Conservation (phyloP, 2,888 invertebrate species). For the Hydrotaea cyrtoneurina region DNA sequence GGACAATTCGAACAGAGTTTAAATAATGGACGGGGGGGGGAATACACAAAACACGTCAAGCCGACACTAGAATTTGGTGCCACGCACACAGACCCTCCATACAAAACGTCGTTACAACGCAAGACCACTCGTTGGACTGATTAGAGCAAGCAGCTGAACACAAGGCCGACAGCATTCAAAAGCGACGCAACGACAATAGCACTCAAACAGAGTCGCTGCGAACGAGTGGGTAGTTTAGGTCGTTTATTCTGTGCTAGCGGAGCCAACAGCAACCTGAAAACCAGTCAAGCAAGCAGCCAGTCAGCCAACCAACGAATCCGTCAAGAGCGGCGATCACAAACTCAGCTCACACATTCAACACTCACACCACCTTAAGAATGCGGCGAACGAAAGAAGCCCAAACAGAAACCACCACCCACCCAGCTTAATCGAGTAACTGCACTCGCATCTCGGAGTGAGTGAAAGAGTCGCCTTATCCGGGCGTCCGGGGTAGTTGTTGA, state of each 20-base stretch:
- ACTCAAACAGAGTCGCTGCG: slow-evolving; percentile 22
- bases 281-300: slow-evolving; percentile 24
- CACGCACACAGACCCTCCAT: slow-evolving; percentile 67
- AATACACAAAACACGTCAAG: slow-evolving; percentile 59
- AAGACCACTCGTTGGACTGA: slow-evolving; percentile 71
- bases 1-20: slow-evolving; percentile 34
- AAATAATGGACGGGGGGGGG: no score
- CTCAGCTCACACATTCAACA: slow-evolving; percentile 1
- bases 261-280: slow-evolving; percentile 43
- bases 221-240: background rate
- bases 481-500: slow-evolving; percentile 4
- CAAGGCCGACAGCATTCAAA: slow-evolving; percentile 24
- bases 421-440: background rate
- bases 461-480: background rate
- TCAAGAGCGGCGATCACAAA: slow-evolving; percentile 53
- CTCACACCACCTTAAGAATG: background rate
- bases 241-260: slow-evolving; percentile 12
- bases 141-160: slow-evolving; percentile 48
- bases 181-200: background rate
- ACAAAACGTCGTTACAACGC: slow-evolving; percentile 69
- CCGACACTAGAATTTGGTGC: slow-evolving; percentile 46
- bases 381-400: slow-evolving; percentile 3
- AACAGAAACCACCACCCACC: slow-evolving; percentile 3
- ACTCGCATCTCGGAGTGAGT: background rate
- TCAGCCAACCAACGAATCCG: slow-evolving; percentile 48